phyloP scores from a whole-genome alignment of 2,113 vertebrate species.

The Oncorhynchus mykiss region DNA sequence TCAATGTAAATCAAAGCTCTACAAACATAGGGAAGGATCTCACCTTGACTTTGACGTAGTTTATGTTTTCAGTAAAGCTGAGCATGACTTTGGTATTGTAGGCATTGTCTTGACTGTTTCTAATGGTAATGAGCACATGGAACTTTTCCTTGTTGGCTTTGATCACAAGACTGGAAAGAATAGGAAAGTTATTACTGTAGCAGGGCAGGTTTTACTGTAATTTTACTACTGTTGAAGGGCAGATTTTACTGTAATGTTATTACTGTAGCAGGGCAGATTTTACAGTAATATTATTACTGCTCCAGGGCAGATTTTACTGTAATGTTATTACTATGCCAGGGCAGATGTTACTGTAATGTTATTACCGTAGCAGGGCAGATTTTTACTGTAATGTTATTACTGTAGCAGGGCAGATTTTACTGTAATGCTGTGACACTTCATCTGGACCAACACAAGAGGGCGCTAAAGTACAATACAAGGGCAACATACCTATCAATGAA shows the following conservation, averaged over 20 bases:
- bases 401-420: no score
- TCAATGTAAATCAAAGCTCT: not conserved
- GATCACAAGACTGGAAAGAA: slow-evolving; percentile 73
- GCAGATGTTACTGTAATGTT: no score
- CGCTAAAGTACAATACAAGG: not conserved
- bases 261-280: no score
- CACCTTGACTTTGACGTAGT: slow-evolving; percentile 92
- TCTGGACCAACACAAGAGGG: slow-evolving; percentile 26
- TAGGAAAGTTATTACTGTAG: slow-evolving; percentile 5
- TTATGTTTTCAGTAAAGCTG: slow-evolving; percentile 87
- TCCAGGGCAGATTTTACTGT: no score
- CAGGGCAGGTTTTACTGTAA: no score
- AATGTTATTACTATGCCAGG: no score
- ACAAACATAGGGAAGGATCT: slow-evolving; percentile 3
- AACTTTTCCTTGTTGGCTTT: slow-evolving; percentile 82
- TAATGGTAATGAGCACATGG: slow-evolving; percentile 76
- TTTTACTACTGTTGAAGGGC: no score
- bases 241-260: no score
- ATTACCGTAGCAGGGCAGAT: no score
- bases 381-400: no score
- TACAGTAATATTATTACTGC: no score
- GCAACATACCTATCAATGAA: not conserved
- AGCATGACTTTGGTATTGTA: slow-evolving; percentile 89
- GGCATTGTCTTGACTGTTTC: slow-evolving; percentile 87
- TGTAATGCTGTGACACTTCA: not conserved